phyloP scores from a whole-genome alignment of 2,888 invertebrate species.

The Agrochola macilenta region DNA sequence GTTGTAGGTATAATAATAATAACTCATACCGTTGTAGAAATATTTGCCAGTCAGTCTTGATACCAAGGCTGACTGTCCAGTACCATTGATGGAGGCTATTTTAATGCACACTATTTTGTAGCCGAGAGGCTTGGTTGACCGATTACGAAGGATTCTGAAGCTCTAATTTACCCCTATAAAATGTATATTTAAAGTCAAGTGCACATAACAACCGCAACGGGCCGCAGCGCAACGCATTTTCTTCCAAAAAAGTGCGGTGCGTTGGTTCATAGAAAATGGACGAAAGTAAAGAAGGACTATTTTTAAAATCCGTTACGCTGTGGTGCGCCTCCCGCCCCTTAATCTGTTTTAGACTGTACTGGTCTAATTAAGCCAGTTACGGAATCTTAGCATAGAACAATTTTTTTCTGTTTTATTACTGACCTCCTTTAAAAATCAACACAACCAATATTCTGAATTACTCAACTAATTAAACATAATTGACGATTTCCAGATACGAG shows the following conservation, averaged over 20 bases:
- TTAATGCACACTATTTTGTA: too few relatives aligned
- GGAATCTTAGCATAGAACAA: background rate
- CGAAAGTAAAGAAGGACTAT: background rate
- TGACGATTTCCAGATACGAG: slow-evolving; percentile 90
- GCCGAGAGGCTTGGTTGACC: too few relatives aligned
- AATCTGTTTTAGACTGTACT: background rate
- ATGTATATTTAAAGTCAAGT: background rate
- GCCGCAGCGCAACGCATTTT: background rate
- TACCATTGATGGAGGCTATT: too few relatives aligned
- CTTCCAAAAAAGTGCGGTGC: background rate
- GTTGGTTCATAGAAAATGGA: background rate
- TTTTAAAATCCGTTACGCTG: too few relatives aligned
- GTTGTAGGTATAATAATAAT: too few relatives aligned
- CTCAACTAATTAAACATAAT: slow-evolving; percentile 33
- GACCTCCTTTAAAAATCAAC: background rate
- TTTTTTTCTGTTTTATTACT: background rate
- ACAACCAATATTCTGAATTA: slow-evolving; percentile 11
- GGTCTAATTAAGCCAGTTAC: too few relatives aligned
- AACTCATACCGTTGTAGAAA: too few relatives aligned
- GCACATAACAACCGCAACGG: background rate
- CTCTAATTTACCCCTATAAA: too few relatives aligned
- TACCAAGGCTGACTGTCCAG: too few relatives aligned
- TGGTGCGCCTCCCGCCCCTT: too few relatives aligned
- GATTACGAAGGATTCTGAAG: too few relatives aligned
- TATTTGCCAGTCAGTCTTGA: too few relatives aligned